Conservation (phyloP, 2,888 invertebrate genomes). For the Scaptomyza cyrtandrae region DNA sequence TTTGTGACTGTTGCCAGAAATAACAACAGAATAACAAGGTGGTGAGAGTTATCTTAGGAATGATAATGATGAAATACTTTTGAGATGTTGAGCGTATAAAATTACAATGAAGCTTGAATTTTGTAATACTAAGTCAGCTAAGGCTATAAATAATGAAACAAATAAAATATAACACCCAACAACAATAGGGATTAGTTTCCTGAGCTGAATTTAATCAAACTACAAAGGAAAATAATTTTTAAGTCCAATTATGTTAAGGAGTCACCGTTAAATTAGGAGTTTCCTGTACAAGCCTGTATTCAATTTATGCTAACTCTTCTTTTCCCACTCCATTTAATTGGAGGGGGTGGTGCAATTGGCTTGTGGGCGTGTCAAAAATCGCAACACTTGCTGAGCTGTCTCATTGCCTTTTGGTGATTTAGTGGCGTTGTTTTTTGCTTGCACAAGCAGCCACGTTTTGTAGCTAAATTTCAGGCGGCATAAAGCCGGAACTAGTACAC, state of each 20-base stretch:
- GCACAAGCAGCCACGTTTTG: constrained; percentile 33
- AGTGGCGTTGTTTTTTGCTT: constrained; percentile 14
- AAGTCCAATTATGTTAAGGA: constrained; percentile 2
- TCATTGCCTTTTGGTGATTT: constrained; percentile 53
- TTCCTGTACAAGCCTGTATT: constrained; percentile 20
- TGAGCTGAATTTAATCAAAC: neutral
- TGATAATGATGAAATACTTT: neutral
- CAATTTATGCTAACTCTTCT: constrained; percentile 33
- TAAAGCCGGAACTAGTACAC: constrained; percentile 38
- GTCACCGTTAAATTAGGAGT: neutral
- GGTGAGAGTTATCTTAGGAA: constrained; percentile 15
- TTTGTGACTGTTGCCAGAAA: constrained; percentile 31
- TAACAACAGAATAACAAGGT: constrained; percentile 38
- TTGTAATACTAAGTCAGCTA: too few species aligned
- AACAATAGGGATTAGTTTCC: neutral
- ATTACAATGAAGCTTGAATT: too few species aligned
- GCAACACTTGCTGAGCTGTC: constrained; percentile 50
- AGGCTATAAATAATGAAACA: too few species aligned
- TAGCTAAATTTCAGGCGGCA: constrained; percentile 43
- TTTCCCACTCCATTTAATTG: neutral
- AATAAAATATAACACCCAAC: too few species aligned
- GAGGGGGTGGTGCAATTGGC: constrained; percentile 22
- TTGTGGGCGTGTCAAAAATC: constrained; percentile 39
- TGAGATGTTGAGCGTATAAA: neutral
- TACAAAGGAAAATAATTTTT: neutral